Percentiles rank a stretch among this genome's conserved stretches.
phyloP scores from a whole-genome alignment of 2,888 invertebrate genomes.

The Oscheius myriophilus region DNA sequence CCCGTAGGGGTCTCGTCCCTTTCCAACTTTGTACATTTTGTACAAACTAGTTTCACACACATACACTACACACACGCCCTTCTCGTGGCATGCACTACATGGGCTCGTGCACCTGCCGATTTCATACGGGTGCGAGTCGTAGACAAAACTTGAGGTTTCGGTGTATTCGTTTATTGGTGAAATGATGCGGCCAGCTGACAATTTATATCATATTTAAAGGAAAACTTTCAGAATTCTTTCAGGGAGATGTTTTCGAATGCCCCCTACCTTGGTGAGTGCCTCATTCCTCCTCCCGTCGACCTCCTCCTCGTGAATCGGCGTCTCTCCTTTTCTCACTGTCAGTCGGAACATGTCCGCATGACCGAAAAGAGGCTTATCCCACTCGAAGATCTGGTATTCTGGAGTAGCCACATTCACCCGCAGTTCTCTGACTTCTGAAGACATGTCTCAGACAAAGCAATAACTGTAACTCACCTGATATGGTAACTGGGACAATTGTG shows the following conservation, averaged over 20 bases:
- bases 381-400: slow-evolving; percentile 68
- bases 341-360: slow-evolving; percentile 58
- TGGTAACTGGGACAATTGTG: slow-evolving; percentile 66
- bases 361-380: slow-evolving; percentile 66
- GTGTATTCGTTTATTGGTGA: too few relatives aligned
- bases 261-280: slow-evolving; percentile 54
- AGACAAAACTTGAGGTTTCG: too few relatives aligned
- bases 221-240: too few relatives aligned
- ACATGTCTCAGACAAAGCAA: neutral
- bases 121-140: neutral
- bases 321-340: slow-evolving; percentile 39
- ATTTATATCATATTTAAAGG: too few relatives aligned
- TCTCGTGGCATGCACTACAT: neutral
- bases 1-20: too few relatives aligned
- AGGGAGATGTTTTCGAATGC: too few relatives aligned
- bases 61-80: too few relatives aligned
- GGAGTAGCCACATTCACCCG: slow-evolving; percentile 67
- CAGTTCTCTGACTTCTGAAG: slow-evolving; percentile 51
- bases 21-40: too few relatives aligned
- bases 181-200: too few relatives aligned
- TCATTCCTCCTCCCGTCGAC: slow-evolving; percentile 49
- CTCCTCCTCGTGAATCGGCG: slow-evolving; percentile 49
- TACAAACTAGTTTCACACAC: too few relatives aligned
- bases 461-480: slow-evolving; percentile 55
- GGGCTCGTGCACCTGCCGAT: too few relatives aligned